Conservation (phyloP, 1,140 invertebrate species). For the Schlechtendalia chinensis region DNA sequence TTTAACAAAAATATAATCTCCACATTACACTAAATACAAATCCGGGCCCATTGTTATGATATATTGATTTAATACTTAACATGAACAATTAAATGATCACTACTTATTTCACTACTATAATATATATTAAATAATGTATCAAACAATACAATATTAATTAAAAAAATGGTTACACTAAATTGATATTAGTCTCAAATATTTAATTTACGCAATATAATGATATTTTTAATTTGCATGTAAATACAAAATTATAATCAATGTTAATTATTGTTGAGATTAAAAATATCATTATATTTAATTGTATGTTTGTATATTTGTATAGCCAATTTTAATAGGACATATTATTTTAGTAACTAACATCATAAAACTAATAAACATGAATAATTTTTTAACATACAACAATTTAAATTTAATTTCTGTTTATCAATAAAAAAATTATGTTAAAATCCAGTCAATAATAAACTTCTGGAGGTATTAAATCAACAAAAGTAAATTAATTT, state of each 20-base stretch:
- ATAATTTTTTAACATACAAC: constrained; percentile 20
- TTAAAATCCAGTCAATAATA: not conserved
- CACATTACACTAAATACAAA: constrained; percentile 17
- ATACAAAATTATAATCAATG: not conserved
- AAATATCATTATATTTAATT: not conserved
- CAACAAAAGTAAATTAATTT: constrained; percentile 12
- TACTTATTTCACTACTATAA: not conserved
- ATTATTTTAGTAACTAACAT: not conserved
- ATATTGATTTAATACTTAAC: constrained; percentile 34
- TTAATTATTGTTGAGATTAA: constrained; percentile 2
- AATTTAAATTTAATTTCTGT: not conserved
- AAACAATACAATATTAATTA: constrained; percentile 25
- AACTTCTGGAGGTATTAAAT: not conserved
- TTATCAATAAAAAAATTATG: not conserved
- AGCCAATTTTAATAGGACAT: not conserved
- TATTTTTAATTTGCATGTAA: constrained; percentile 6
- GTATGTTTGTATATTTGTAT: not conserved
- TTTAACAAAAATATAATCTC: constrained; percentile 24
- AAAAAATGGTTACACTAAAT: not conserved
- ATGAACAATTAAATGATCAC: constrained; percentile 7
- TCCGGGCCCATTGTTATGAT: constrained; percentile 14
- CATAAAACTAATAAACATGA: constrained; percentile 23
- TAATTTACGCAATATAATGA: not conserved
- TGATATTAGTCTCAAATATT: constrained; percentile 29
- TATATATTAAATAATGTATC: not conserved